phyloP scores from a whole-genome alignment of 2,113 vertebrate genomes.

The Engraulis encrasicolus region DNA sequence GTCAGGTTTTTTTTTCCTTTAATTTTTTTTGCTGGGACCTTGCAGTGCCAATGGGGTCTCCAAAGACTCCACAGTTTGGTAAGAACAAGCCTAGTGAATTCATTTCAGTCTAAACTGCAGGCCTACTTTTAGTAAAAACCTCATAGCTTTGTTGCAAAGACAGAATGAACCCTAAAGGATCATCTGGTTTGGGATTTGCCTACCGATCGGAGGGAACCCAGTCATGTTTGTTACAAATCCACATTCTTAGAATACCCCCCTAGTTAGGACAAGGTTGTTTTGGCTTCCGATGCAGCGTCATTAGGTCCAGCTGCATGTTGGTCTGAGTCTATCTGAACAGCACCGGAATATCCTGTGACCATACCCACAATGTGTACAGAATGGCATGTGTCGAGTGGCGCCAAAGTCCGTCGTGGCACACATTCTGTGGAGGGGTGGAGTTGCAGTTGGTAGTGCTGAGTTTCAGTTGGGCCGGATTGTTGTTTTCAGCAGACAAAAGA shows the following conservation, averaged over 20 bases:
- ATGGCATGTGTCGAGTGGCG: conserved; percentile 17
- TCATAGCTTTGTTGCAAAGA: too few relatives aligned
- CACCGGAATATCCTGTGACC: not conserved
- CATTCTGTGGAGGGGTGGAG: conserved; percentile 13
- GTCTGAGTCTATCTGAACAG: not conserved
- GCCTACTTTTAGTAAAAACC: too few relatives aligned
- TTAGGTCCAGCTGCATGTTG: not conserved
- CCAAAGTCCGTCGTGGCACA: conserved; percentile 11
- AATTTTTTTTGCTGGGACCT: not conserved
- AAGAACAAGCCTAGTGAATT: too few relatives aligned
- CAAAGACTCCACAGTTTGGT: too few relatives aligned
- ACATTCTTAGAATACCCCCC: too few relatives aligned
- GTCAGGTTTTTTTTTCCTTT: not conserved
- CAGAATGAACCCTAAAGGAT: too few relatives aligned
- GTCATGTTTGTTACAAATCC: too few relatives aligned
- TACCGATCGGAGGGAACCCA: too few relatives aligned
- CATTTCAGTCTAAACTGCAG: too few relatives aligned
- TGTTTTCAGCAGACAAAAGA: not conserved
- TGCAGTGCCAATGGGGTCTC: not conserved
- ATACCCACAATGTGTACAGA: not conserved
- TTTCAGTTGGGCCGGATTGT: not conserved
- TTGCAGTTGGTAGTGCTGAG: conserved; percentile 15
- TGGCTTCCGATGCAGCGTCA: not conserved
- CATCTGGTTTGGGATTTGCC: too few relatives aligned
- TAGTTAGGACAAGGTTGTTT: conserved; percentile 3